Percentiles rank a stretch among this genome's conserved stretches.
Evolutionary conservation across 2,888 invertebrate species (phyloP).

Genomic region (Eilema depressum): DNA sequence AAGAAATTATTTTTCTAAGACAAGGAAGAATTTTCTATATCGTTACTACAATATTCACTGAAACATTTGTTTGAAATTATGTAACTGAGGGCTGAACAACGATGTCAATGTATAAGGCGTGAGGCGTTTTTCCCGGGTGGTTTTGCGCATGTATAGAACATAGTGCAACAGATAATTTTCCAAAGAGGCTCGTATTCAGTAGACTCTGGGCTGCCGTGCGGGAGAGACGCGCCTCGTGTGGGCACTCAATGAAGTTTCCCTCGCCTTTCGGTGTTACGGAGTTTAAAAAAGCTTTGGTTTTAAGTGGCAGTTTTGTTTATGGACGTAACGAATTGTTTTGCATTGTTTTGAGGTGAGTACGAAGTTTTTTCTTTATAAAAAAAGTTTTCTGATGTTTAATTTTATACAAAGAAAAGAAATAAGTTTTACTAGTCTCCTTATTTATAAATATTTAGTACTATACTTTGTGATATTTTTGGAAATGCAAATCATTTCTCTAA

Average conservation of each 20-base stretch:
- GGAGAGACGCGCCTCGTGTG: constrained; percentile 55
- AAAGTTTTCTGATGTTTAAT: constrained; percentile 2
- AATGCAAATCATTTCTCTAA: background rate
- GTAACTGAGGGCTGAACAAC: constrained; percentile 12
- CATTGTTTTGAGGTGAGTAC: constrained; percentile 57
- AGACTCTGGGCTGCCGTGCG: constrained; percentile 56
- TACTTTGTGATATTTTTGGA: background rate
- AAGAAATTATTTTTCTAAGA: constrained; percentile 61
- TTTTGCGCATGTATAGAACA: constrained; percentile 71
- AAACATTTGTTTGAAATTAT: constrained; percentile 19
- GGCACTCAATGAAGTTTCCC: constrained; percentile 61
- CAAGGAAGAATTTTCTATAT: constrained; percentile 32
- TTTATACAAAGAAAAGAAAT: background rate
- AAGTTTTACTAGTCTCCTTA: background rate
- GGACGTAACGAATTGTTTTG: constrained; percentile 47
- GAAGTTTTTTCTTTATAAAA: constrained; percentile 5
- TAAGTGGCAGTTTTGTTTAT: constrained; percentile 62
- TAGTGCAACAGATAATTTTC: constrained; percentile 70
- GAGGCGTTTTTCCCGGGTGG: constrained; percentile 35
- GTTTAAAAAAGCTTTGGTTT: constrained; percentile 56
- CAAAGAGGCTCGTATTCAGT: constrained; percentile 66
- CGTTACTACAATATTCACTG: constrained; percentile 41
- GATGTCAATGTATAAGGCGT: constrained; percentile 50
- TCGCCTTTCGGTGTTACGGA: constrained; percentile 58
- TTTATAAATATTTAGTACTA: background rate